A percentile compares a stretch with the other conserved stretches of the same genome.
Conservation (phyloP, 2,113 vertebrate genomes). For the Ammodytes marinus region DNA sequence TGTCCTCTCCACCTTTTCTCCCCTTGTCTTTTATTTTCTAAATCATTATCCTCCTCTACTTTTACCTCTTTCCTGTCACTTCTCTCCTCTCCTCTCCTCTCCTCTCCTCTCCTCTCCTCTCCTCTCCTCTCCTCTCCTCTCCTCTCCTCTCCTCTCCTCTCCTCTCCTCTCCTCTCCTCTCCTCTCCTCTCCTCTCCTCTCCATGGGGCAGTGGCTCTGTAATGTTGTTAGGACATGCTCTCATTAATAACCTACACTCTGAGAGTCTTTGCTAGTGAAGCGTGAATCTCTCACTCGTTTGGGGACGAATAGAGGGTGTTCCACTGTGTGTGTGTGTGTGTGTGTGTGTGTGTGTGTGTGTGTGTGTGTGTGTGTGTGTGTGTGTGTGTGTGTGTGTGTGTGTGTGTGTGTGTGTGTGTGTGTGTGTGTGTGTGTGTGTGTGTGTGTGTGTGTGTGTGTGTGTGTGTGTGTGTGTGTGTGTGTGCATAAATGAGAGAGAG, state of each 20-base stretch:
- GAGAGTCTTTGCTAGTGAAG: slow-evolving; percentile 73
- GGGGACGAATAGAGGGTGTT: slow-evolving; percentile 77
- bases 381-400: background rate
- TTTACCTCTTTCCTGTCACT: too few species aligned
- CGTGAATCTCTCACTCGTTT: slow-evolving; percentile 69
- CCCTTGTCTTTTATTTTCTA: background rate
- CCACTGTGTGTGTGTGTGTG: slow-evolving; percentile 33
- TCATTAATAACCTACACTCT: slow-evolving; percentile 80
- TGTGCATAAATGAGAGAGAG: background rate
- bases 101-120: background rate
- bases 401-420: slow-evolving; percentile 18
- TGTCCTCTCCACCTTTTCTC: background rate
- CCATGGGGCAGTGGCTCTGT: slow-evolving; percentile 66
- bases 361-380: background rate
- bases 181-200: slow-evolving; percentile 17
- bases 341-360: slow-evolving; percentile 23
- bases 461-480: background rate
- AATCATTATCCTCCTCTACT: too few species aligned
- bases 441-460: slow-evolving; percentile 14
- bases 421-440: slow-evolving; percentile 32
- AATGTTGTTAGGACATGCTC: slow-evolving; percentile 78
- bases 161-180: background rate
- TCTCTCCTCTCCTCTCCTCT: accelerated
- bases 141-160: background rate
- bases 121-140: background rate